Conservation (phyloP, 1,140 invertebrate species). For the Penaeus vannamei region DNA sequence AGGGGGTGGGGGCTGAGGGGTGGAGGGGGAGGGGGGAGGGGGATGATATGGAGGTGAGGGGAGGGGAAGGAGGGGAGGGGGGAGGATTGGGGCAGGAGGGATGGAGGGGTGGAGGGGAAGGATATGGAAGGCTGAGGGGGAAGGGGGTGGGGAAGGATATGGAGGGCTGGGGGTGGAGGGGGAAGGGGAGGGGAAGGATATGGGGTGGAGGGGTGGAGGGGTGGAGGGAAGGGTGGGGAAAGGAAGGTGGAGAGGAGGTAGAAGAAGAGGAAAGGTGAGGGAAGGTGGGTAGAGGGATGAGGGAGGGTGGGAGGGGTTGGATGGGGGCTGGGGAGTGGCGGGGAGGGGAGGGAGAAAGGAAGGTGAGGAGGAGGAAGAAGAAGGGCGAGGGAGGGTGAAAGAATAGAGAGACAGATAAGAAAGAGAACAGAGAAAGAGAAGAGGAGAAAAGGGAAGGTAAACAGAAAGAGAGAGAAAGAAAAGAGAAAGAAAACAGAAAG, state of each 20-base stretch:
- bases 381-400: not conserved
- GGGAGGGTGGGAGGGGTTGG: not conserved
- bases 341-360: not conserved
- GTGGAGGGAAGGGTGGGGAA: not conserved
- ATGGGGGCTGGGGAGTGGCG: not conserved
- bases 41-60: slow-evolving; percentile 6
- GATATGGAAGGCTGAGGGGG: not conserved
- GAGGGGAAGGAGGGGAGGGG: not conserved
- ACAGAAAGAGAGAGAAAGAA: slow-evolving; percentile 11
- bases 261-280: not conserved
- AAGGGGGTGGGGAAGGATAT: no score
- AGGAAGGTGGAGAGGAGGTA: not conserved
- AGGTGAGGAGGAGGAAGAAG: not conserved
- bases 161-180: not conserved
- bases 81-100: not conserved
- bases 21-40: slow-evolving; percentile 20
- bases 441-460: not conserved
- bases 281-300: not conserved
- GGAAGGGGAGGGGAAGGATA: not conserved
- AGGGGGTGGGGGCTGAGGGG: not conserved
- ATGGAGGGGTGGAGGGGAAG: not conserved
- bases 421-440: slow-evolving; percentile 31
- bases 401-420: not conserved
- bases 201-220: not conserved
- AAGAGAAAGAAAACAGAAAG: not conserved